Evolutionary conservation across 1,140 invertebrate genomes (phyloP).

Genomic region (Diuraphis noxia): DNA sequence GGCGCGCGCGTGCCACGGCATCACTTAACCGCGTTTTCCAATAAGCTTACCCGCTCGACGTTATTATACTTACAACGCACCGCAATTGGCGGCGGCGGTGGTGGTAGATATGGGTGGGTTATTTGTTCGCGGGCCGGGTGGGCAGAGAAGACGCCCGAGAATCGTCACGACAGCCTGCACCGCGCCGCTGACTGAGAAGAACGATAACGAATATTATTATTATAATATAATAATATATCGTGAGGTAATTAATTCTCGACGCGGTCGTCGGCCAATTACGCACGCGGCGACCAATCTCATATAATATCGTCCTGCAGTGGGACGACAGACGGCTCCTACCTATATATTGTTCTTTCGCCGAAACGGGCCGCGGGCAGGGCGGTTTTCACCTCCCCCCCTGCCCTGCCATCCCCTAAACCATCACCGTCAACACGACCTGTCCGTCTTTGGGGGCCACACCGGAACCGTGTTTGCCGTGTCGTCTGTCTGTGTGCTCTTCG

Average conservation of each 20-base stretch:
- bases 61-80: neutral
- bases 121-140: no score
- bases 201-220: neutral
- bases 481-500: neutral
- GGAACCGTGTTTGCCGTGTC: neutral
- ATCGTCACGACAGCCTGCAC: neutral
- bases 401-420: neutral
- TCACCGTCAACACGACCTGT: neutral
- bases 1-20: slow-evolving; percentile 30
- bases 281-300: neutral
- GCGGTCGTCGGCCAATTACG: neutral
- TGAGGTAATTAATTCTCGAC: neutral
- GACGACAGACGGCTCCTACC: neutral
- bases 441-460: neutral
- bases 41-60: neutral
- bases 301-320: neutral
- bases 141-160: neutral
- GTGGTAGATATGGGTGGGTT: no score
- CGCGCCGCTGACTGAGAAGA: neutral
- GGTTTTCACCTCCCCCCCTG: neutral
- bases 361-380: neutral
- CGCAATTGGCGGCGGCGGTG: no score
- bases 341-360: neutral
- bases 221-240: neutral
- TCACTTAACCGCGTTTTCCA: slow-evolving; percentile 44